Conservation (phyloP, 2,888 invertebrate genomes). For the Opisthograptis luteolata region DNA sequence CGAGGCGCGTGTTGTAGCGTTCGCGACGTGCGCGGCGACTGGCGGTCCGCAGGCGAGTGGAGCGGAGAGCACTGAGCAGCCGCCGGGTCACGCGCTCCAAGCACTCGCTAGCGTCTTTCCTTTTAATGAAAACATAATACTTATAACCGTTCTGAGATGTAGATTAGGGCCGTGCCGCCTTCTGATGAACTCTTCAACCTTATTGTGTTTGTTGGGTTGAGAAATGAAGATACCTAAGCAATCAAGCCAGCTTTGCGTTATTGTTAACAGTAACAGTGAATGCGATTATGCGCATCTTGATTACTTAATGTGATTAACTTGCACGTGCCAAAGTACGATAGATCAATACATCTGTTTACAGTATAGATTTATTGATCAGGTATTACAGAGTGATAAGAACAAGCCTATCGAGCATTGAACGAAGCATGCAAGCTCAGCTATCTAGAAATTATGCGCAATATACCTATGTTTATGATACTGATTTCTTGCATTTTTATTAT, state of each 20-base stretch:
- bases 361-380: slow-evolving; percentile 11
- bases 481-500: slow-evolving; percentile 18
- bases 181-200: slow-evolving; percentile 23
- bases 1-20: slow-evolving; percentile 21
- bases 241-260: not conserved
- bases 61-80: slow-evolving; percentile 7
- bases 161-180: slow-evolving; percentile 25
- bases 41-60: slow-evolving; percentile 54
- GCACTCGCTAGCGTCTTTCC: slow-evolving; percentile 28
- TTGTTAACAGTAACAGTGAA: not conserved
- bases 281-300: no score
- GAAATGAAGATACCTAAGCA: not conserved
- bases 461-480: not conserved
- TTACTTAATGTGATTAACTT: slow-evolving; percentile 28
- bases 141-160: slow-evolving; percentile 27
- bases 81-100: slow-evolving; percentile 26
- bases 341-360: slow-evolving; percentile 1
- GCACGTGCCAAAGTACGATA: slow-evolving; percentile 8
- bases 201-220: slow-evolving; percentile 15
- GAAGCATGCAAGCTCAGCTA: slow-evolving; percentile 1
- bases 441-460: slow-evolving; percentile 5
- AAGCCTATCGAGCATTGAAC: not conserved
- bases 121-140: slow-evolving; percentile 37
- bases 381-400: slow-evolving; percentile 3
- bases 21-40: slow-evolving; percentile 47